Percentiles rank a stretch among this genome's conserved stretches.
Evolutionary conservation across 2,888 invertebrate genomes (phyloP).

Genomic region (Habrosyne pyritoides): DNA sequence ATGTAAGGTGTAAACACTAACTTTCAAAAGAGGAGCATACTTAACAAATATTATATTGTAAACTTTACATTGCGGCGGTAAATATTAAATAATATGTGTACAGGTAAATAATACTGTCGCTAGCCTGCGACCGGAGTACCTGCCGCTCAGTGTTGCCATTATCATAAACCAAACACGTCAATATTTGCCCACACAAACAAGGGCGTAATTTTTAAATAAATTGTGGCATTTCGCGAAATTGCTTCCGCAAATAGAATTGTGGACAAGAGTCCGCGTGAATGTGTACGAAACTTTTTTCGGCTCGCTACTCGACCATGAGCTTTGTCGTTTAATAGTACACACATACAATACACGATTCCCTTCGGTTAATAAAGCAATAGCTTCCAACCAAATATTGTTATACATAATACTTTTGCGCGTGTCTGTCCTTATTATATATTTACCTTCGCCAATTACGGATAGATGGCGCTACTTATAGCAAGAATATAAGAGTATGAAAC

Average conservation of each 20-base stretch:
- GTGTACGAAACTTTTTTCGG: constrained; percentile 74
- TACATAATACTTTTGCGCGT: constrained; percentile 13
- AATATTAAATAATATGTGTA: constrained; percentile 82
- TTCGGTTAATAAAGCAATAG: constrained; percentile 9
- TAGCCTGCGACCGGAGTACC: constrained; percentile 66
- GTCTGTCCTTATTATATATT: constrained; percentile 18
- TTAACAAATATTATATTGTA: constrained; percentile 82
- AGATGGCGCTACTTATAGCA: constrained; percentile 46
- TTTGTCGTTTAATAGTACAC: constrained; percentile 46
- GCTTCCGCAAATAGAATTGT: constrained; percentile 80
- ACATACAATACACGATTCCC: constrained; percentile 20
- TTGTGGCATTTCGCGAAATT: constrained; percentile 83
- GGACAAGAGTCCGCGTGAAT: constrained; percentile 69
- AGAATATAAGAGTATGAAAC: too few species aligned
- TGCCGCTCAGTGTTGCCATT: constrained; percentile 80
- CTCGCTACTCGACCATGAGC: constrained; percentile 56
- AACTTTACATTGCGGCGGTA: constrained; percentile 78
- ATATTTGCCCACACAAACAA: constrained; percentile 83
- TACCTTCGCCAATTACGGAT: constrained; percentile 17
- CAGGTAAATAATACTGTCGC: constrained; percentile 78
- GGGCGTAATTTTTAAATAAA: constrained; percentile 84
- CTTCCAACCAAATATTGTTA: not conserved
- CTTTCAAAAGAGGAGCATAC: constrained; percentile 80
- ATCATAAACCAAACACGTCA: constrained; percentile 84
- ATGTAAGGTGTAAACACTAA: constrained; percentile 72